A percentile compares a stretch with the other conserved stretches of the same genome.
Evolutionary conservation across 2,888 invertebrate species (phyloP).

Genomic region (Macaria liturata): DNA sequence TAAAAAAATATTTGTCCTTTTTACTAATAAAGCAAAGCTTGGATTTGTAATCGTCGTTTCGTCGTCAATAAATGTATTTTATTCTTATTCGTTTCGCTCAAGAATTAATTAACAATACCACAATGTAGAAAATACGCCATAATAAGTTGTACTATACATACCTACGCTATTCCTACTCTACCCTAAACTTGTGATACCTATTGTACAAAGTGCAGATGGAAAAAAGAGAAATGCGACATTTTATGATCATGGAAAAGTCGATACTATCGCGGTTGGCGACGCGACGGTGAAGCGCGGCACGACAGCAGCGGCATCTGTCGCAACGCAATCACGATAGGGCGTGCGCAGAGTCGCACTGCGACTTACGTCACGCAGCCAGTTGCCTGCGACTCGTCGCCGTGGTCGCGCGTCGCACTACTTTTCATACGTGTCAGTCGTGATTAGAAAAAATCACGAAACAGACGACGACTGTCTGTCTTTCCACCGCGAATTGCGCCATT

Average conservation of each 20-base stretch:
- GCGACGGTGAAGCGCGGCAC: not conserved
- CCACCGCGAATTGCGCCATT: not conserved
- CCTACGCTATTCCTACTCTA: too few relatives aligned
- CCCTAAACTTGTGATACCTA: too few relatives aligned
- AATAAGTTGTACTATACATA: too few relatives aligned
- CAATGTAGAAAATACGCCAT: too few relatives aligned
- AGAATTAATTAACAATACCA: too few relatives aligned
- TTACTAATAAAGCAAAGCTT: too few relatives aligned
- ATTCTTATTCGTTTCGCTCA: too few relatives aligned
- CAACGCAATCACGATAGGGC: slow-evolving; percentile 14
- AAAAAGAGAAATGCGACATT: too few relatives aligned
- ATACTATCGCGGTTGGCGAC: not conserved
- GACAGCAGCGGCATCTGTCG: slow-evolving; percentile 4
- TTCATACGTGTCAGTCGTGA: not conserved
- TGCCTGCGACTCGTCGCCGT: slow-evolving; percentile 32
- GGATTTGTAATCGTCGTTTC: too few relatives aligned
- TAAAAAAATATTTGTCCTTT: too few relatives aligned
- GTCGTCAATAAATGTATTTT: too few relatives aligned
- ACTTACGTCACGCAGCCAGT: slow-evolving; percentile 18
- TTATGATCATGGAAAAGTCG: not conserved
- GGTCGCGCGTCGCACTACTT: slow-evolving; percentile 15
- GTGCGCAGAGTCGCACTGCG: slow-evolving; percentile 22
- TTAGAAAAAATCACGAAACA: not conserved
- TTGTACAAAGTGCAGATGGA: too few relatives aligned
- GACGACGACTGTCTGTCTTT: not conserved